Base-by-base conservation (phyloP, 2,797 vertebrate genomes). In the Harpagifer antarcticus region DNA sequence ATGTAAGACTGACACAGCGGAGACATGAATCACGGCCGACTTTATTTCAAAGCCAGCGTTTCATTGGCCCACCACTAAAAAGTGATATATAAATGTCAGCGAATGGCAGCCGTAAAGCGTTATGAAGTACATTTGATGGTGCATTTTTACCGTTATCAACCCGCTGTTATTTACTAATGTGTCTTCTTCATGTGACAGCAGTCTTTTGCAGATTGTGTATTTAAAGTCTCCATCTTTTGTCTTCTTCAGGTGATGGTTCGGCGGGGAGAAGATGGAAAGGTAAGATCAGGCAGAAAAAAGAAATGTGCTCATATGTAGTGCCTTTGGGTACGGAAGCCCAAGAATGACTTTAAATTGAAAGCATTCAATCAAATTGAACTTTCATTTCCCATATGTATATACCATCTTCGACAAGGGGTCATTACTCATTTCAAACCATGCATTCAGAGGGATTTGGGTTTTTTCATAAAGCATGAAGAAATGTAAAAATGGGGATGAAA, bases 61-160 rank as follows among this genome's bases (percentile, higher is more conserved):
- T 94, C 93, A 95, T 94, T 94, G 94, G 94, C 86, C 86, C 89
- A 60, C 86, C 91, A 91, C 92, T 95, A 94, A 95, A 95, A 92
- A 91, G 94, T 93, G 91, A 94, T 95, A 92, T 92, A 95, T 96
- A 95, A 95, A 95, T 92, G 95, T 95, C 94, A 94, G 86, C 66
- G 78, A 92, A 90, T 86, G 85, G 88, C 87, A 74, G 88, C 88
- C 78, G 86, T 94, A 94, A 95, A 95, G 91, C 92, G 91, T 91
- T 86, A 92, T 89, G 90, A 89, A 94, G 92, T 90, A 87, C 88
- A 88, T 94, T 92, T 94, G 93, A 95, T 93, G 91, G 90, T 89
- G 92, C 90, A 66, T 94, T 92, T 91, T 84, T 87, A 71, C 86
- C 76, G 85, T 94, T 94, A 95, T 94, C 94, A 91, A 89, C 72